phyloP scores from a whole-genome alignment of 2,888 invertebrate genomes.

The Sturmia bella region DNA sequence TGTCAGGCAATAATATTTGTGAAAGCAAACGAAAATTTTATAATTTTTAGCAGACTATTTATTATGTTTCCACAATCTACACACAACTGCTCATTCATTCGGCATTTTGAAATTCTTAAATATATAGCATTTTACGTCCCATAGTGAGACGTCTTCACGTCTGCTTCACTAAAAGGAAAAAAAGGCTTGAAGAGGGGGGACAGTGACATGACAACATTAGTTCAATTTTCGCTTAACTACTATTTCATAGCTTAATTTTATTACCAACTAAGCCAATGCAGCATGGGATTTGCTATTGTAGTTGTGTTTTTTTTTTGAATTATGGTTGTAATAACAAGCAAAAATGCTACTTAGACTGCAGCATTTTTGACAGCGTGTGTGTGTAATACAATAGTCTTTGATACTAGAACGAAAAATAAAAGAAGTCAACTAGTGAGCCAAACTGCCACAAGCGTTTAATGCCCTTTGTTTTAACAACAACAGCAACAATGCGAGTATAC shows the following conservation, averaged over 20 bases:
- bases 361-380: not conserved
- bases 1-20: too few relatives aligned
- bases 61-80: too few relatives aligned
- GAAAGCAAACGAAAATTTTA: too few relatives aligned
- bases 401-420: constrained; percentile 38
- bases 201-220: constrained; percentile 16
- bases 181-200: not conserved
- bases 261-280: constrained; percentile 21
- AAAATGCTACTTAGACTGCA: constrained; percentile 16
- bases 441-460: constrained; percentile 53
- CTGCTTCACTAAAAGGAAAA: not conserved
- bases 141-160: constrained; percentile 25
- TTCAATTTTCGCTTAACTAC: constrained; percentile 13
- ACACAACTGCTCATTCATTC: not conserved
- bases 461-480: constrained; percentile 50
- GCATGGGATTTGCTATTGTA: constrained; percentile 7
- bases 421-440: constrained; percentile 14
- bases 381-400: constrained; percentile 9
- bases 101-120: not conserved
- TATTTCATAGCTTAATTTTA: constrained; percentile 34
- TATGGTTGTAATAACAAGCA: constrained; percentile 32
- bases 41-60: too few relatives aligned
- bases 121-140: not conserved
- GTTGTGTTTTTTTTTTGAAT: constrained; percentile 27
- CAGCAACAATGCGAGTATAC: not conserved